These are phyloP conservation scores for Philhelius pedissequus DNA, from an alignment of 2,888 invertebrate species.

Conservation along the genomic window DNA sequence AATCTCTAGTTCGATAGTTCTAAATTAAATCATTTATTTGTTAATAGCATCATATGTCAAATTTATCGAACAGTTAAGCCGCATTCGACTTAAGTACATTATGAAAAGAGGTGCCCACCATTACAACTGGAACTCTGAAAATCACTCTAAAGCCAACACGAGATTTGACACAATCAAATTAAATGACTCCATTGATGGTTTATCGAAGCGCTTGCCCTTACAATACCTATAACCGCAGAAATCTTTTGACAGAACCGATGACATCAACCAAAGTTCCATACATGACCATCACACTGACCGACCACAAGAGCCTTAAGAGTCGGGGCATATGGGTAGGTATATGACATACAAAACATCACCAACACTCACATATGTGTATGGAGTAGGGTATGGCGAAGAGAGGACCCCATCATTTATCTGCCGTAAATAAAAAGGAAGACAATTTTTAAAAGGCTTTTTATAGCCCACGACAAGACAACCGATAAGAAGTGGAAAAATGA, in stretches of 20 bases:
- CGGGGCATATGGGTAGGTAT: background rate
- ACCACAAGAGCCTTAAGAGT: background rate
- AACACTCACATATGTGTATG: background rate
- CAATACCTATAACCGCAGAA: background rate
- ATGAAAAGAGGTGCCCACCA: too few species aligned
- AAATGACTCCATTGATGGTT: conserved; percentile 43
- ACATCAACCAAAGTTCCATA: background rate
- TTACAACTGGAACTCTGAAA: background rate
- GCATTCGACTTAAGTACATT: background rate
- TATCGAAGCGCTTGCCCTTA: conserved; percentile 10
- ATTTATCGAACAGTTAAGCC: background rate
- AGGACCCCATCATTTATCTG: conserved; percentile 58
- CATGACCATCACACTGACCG: too few species aligned
- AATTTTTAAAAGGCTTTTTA: conserved; percentile 68
- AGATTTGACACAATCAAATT: conserved; percentile 35
- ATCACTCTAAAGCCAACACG: background rate
- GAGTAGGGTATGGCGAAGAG: background rate
- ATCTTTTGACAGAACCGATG: background rate
- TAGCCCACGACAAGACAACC: conserved; percentile 56
- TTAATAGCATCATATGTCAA: too few species aligned
- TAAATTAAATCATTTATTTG: too few species aligned
- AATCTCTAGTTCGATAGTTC: too few species aligned
- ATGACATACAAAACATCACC: background rate
- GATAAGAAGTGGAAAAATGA: conserved; percentile 68
- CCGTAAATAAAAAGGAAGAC: conserved; percentile 66